Percentiles rank a stretch among this genome's conserved stretches.
phyloP scores from a whole-genome alignment of 2,888 invertebrate species.

The Carpatolechia fugitivella region DNA sequence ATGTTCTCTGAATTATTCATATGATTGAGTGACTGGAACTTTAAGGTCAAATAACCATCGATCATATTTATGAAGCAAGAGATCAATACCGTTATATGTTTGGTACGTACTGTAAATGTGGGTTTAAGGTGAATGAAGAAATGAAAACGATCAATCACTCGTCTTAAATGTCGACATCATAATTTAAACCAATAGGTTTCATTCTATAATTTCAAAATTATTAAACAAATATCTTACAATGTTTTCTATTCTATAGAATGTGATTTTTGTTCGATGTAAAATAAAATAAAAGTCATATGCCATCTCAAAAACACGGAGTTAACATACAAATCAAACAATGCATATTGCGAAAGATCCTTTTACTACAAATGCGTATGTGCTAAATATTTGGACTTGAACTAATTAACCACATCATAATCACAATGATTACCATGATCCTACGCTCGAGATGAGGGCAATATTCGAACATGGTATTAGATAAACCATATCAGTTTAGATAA shows the following conservation, averaged over 20 bases:
- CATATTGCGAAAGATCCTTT: too few relatives aligned
- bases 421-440: not conserved
- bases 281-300: too few relatives aligned
- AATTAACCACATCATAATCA: too few relatives aligned
- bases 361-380: not conserved
- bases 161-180: not conserved
- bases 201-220: not conserved
- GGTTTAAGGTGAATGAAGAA: not conserved
- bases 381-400: too few relatives aligned
- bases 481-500: not conserved
- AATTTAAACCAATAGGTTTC: not conserved
- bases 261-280: too few relatives aligned
- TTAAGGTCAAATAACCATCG: not conserved
- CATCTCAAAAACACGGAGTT: too few relatives aligned
- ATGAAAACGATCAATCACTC: not conserved
- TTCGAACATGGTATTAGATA: not conserved
- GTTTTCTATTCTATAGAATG: too few relatives aligned
- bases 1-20: too few relatives aligned
- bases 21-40: too few relatives aligned
- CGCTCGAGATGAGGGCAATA: not conserved
- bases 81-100: not conserved
- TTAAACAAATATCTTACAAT: too few relatives aligned
- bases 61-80: not conserved
- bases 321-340: too few relatives aligned
- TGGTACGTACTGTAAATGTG: not conserved